These are phyloP conservation scores for Orchesellides sinensis DNA, from an alignment of 2,888 invertebrate genomes.

Conservation along the genomic window DNA sequence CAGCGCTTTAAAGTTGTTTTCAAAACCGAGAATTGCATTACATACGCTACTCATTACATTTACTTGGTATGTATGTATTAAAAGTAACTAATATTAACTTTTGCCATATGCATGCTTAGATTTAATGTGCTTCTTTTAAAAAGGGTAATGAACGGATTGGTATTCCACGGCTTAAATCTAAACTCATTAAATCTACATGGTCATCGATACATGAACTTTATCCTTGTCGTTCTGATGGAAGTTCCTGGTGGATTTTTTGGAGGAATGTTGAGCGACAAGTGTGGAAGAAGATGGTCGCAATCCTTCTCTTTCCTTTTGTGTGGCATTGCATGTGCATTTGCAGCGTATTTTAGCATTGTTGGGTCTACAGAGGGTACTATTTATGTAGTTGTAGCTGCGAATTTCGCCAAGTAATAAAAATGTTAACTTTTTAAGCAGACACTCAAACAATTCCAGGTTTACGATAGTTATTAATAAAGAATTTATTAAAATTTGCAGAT, in stretches of 20 bases:
- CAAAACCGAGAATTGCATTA: neutral
- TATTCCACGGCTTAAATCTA: slow-evolving; percentile 52
- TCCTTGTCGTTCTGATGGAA: slow-evolving; percentile 82
- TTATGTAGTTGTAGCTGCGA: slow-evolving; percentile 40
- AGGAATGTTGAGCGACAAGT: slow-evolving; percentile 79
- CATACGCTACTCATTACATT: slow-evolving; percentile 12
- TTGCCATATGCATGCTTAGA: no score
- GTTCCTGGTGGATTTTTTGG: slow-evolving; percentile 82
- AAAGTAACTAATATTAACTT: no score
- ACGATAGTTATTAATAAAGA: neutral
- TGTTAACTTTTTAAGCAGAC: neutral
- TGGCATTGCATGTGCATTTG: slow-evolving; percentile 77
- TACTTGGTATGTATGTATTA: neutral
- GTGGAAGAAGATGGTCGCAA: slow-evolving; percentile 79
- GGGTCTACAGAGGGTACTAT: neutral
- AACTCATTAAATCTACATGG: slow-evolving; percentile 78
- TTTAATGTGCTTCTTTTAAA: neutral
- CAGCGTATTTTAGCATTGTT: slow-evolving; percentile 16
- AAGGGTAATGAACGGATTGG: slow-evolving; percentile 55
- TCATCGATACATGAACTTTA: slow-evolving; percentile 83
- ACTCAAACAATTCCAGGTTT: neutral
- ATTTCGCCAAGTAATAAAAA: slow-evolving; percentile 46
- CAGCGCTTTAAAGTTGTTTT: slow-evolving; percentile 7
- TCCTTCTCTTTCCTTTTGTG: slow-evolving; percentile 78
- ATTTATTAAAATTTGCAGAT: slow-evolving; percentile 32